phyloP scores from a whole-genome alignment of 2,797 vertebrate genomes.

The Myiothlypis chrysogaster region DNA sequence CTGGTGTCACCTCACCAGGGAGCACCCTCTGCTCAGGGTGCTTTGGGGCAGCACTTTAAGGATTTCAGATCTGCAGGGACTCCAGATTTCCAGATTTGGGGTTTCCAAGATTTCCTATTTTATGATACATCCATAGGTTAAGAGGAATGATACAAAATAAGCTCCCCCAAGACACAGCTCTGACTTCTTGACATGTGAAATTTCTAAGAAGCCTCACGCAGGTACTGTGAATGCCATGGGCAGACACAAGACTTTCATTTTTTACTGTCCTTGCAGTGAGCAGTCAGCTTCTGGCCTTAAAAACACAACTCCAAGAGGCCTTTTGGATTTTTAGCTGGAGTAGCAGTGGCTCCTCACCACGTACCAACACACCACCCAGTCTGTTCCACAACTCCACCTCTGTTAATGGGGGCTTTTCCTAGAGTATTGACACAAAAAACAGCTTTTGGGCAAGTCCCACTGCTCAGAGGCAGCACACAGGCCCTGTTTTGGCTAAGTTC shows the following conservation, averaged over 20 bases:
- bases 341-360: background rate
- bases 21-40: background rate
- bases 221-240: background rate
- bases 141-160: background rate
- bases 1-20: background rate
- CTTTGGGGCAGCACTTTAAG: background rate
- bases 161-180: background rate
- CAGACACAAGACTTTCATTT: background rate
- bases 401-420: rapidly evolving
- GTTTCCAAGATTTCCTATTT: background rate
- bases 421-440: background rate
- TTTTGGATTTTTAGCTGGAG: background rate
- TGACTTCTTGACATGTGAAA: background rate
- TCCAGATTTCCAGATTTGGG: background rate
- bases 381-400: background rate
- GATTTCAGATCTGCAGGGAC: background rate
- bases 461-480: background rate
- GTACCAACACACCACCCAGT: rapidly evolving
- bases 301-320: background rate
- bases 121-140: background rate
- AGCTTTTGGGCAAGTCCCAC: background rate
- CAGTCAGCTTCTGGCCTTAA: background rate
- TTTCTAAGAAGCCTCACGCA: background rate
- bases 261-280: background rate
- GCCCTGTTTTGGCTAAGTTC: background rate